These are phyloP conservation scores for Danio jaintianensis DNA, from an alignment of 2,797 vertebrate genomes.

Conservation along the genomic window DNA sequence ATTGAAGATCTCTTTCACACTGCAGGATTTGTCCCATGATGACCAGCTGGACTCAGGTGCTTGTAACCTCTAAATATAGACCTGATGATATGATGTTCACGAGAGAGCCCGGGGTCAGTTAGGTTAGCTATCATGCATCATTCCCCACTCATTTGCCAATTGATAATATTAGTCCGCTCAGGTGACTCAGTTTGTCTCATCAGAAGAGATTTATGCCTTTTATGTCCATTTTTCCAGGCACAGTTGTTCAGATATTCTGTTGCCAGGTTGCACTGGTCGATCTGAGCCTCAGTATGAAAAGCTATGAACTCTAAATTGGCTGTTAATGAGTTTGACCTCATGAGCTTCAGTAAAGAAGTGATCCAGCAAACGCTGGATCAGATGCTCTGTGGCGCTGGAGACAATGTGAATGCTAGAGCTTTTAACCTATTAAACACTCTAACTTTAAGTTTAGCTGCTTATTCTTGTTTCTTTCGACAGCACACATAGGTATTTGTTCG, in stretches of 20 bases:
- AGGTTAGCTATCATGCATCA: constrained; percentile 7
- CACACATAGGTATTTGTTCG: not conserved
- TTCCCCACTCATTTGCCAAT: not conserved
- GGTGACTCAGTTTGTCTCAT: not conserved
- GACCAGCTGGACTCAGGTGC: not conserved
- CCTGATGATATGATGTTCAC: constrained; percentile 15
- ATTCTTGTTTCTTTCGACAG: not conserved
- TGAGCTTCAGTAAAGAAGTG: constrained; percentile 26
- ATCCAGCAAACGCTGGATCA: constrained; percentile 5
- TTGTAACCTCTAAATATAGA: constrained; percentile 19
- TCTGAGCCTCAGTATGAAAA: not conserved
- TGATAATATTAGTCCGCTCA: constrained; percentile 13
- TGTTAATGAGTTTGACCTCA: constrained; percentile 26
- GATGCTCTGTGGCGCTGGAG: not conserved
- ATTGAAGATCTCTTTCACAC: not conserved
- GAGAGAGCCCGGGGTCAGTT: not conserved
- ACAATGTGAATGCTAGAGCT: not conserved
- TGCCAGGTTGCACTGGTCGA: not conserved
- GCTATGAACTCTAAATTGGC: constrained; percentile 9
- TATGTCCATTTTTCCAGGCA: not conserved
- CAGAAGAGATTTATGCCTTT: not conserved
- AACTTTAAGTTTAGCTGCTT: not conserved
- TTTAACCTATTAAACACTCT: constrained; percentile 1
- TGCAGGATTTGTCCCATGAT: constrained; percentile 1
- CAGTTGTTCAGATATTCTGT: not conserved